Percentiles rank a stretch among this genome's conserved stretches.
These are phyloP conservation scores for Dimorphilus gyrociliatus DNA, from an alignment of 2,888 invertebrate genomes.

Conservation along the genomic window DNA sequence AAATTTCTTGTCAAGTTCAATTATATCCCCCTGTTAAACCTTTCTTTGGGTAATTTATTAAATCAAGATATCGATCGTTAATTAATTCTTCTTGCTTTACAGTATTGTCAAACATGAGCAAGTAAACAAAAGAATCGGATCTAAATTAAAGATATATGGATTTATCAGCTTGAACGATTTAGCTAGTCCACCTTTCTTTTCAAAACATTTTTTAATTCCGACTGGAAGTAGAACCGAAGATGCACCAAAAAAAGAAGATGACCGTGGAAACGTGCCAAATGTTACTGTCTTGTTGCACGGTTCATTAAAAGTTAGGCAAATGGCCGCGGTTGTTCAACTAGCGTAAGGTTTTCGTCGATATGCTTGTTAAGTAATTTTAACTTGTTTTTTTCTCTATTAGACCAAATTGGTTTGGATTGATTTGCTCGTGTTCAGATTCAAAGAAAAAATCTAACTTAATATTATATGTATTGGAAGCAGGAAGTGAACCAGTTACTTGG, in stretches of 20 bases:
- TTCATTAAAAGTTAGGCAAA: conserved; percentile 73
- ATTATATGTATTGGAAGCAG: conserved; percentile 65
- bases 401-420: conserved; percentile 74
- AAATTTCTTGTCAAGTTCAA: too few species aligned
- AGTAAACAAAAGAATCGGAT: conserved; percentile 49
- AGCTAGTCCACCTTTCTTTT: conserved; percentile 74
- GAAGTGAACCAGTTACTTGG: conserved; percentile 68
- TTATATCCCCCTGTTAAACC: too few species aligned
- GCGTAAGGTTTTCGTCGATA: conserved; percentile 34
- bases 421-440: conserved; percentile 80
- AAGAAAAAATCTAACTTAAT: conserved; percentile 81
- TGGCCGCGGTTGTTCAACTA: conserved; percentile 70
- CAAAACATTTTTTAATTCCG: conserved; percentile 73
- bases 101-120: too few species aligned
- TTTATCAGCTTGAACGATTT: conserved; percentile 73
- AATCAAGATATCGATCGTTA: too few species aligned
- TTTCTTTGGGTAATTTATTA: too few species aligned
- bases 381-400: not conserved
- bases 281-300: conserved; percentile 85
- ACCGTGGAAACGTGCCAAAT: conserved; percentile 54
- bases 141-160: conserved; percentile 64
- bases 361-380: conserved; percentile 3
- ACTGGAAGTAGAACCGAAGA: conserved; percentile 15
- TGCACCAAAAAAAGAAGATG: conserved; percentile 14
- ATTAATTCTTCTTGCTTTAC: too few species aligned